Base-by-base conservation (phyloP, 2,888 invertebrate genomes). In the Tinea semifulvella region DNA sequence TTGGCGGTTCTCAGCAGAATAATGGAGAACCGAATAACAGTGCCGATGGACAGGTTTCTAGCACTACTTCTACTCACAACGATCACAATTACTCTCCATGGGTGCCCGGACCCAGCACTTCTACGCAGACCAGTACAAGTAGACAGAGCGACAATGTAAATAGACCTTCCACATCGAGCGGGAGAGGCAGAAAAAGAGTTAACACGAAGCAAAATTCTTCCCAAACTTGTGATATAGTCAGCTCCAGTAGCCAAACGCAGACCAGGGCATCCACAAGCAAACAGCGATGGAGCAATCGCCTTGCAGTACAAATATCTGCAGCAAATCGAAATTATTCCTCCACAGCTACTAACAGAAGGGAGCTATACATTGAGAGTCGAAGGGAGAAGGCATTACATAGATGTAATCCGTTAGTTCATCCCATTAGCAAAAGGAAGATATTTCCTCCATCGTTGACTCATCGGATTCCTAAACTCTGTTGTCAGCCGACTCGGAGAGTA, bases 231-330 rank as follows among this genome's bases (percentile, higher is more conserved):
- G 14, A 31, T 11, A 11, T 31, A 4, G 13, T 11, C 16, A 25
- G 7, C n/a, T 25, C 20, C 7, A 17, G 3, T 45, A 10, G 25
- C 8, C 13, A 31, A 11, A 6, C 31, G 6, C 11, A 2, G 8
- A n/a, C 50, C 57, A 11, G 49, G 57, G 47, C 58, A 1, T 53
- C 46, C 36, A 49, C 51, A 26, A 47, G 48, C 16, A 48, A 2
- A 7, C 31, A 4, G 58, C 31, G 31, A 14, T 77, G 74, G 75
- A 77, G 76, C 49, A 68, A 71, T 52, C 70, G 80, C 1, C 63
- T 81, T 8, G 80, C 80, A 1, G 76, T 80, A 3, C 79, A 76
- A 53, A 81, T 81, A 49, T 60, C 81, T 5, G 79, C 69, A 8
- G 81, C 76, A 0, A 81, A 82, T 48, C 66, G 73, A 54, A 81